Conservation (phyloP, 64 coral and sea anemone species). For the Pocillopora verrucosa region DNA sequence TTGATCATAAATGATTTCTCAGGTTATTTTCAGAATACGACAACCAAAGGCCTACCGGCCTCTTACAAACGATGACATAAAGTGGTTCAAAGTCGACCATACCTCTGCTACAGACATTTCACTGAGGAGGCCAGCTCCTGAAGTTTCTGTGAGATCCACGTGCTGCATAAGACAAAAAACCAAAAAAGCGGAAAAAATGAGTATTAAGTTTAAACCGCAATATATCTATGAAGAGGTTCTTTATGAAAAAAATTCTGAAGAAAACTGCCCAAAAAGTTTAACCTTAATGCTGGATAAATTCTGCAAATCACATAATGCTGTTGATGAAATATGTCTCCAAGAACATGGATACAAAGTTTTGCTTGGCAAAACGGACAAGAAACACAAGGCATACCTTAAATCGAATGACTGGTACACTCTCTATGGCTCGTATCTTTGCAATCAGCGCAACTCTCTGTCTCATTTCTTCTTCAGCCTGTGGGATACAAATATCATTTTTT, state of each 20-base stretch:
- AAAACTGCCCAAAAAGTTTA: neutral
- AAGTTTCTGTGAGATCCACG: conserved; percentile 92
- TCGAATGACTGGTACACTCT: conserved; percentile 95
- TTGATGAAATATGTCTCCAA: neutral
- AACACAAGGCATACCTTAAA: conserved; percentile 65
- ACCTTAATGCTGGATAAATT: no score
- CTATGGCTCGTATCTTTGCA: conserved; percentile 96
- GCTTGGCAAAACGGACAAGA: neutral
- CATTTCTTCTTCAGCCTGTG: conserved; percentile 99
- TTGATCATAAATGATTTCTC: neutral
- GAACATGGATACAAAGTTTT: no score
- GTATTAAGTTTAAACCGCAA: neutral
- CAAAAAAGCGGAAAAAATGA: neutral
- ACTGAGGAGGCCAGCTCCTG: conserved; percentile 91
- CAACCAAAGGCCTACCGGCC: neutral
- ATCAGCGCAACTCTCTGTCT: conserved; percentile 91
- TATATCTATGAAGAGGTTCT: neutral
- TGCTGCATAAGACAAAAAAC: conserved; percentile 55
- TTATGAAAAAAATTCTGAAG: neutral
- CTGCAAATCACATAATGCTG: neutral
- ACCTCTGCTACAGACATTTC: conserved; percentile 99
- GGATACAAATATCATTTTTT: neutral
- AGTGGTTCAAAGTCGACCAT: neutral
- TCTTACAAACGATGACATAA: neutral
- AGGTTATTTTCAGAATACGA: neutral